phyloP scores from a whole-genome alignment of 1,140 invertebrate species.

The Rhopalosiphum maidis region DNA sequence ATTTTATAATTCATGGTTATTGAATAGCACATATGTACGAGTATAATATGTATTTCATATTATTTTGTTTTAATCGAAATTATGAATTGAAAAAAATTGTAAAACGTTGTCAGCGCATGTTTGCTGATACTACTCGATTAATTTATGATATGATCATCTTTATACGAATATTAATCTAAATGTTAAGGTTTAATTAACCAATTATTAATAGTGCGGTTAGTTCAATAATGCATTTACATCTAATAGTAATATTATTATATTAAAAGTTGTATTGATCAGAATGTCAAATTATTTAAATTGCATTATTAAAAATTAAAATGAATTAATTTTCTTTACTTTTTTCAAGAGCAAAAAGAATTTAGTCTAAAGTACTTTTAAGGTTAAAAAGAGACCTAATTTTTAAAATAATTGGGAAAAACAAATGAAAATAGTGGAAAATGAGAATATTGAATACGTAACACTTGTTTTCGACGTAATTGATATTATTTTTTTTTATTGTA shows the following conservation, averaged over 20 bases:
- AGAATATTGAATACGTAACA: not conserved
- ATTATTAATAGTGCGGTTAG: not conserved
- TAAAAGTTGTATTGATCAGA: not conserved
- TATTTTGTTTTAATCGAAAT: not conserved
- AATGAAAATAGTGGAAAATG: not conserved
- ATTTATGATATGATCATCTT: not conserved
- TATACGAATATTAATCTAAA: not conserved
- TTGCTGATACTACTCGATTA: not conserved
- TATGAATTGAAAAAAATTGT: not conserved
- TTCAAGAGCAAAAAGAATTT: not conserved
- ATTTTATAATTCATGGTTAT: constrained; percentile 10
- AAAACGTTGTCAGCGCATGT: not conserved
- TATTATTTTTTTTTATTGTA: not conserved
- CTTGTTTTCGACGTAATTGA: not conserved
- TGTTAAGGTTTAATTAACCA: not conserved
- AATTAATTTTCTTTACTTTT: not conserved
- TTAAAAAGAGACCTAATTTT: not conserved
- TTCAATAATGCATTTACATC: not conserved
- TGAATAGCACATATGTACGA: not conserved
- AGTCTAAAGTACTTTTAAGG: no score
- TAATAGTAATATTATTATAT: not conserved
- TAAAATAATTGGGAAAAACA: not conserved
- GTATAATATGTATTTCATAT: not conserved
- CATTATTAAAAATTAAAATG: not conserved
- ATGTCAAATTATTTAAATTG: not conserved